Percentiles rank a stretch among this genome's conserved stretches.
Evolutionary conservation across 2,113 vertebrate genomes (phyloP).

Genomic region (Garra rufa): DNA sequence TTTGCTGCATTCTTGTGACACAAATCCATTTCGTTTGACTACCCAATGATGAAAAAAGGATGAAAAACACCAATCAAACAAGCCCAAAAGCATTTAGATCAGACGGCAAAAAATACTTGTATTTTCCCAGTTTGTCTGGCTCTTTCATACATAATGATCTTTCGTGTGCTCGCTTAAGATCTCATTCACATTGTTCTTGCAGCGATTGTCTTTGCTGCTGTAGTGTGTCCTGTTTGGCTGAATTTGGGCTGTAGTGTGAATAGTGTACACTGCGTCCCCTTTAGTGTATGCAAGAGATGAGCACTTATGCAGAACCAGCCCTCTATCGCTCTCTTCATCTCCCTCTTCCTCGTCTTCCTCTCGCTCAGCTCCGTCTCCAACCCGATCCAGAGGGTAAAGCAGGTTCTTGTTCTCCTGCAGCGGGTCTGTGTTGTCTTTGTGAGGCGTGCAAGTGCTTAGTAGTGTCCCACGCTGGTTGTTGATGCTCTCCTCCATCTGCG

Average conservation of each 20-base stretch:
- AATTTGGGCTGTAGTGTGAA: constrained; percentile 75
- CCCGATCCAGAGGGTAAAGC: constrained; percentile 82
- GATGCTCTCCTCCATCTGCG: constrained; percentile 80
- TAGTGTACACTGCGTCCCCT: constrained; percentile 72
- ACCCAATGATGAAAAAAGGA: background rate
- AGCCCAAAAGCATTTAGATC: background rate
- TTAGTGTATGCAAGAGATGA: constrained; percentile 77
- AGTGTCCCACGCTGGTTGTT: constrained; percentile 93
- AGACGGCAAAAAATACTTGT: constrained; percentile 42
- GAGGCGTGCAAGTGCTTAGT: constrained; percentile 79
- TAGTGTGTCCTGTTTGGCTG: constrained; percentile 81
- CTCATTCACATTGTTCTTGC: constrained; percentile 81
- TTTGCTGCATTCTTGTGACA: background rate
- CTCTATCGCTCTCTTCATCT: constrained; percentile 56
- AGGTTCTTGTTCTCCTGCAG: constrained; percentile 88
- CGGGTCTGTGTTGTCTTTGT: constrained; percentile 80
- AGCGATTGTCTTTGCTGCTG: constrained; percentile 92
- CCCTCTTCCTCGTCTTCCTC: constrained; percentile 82
- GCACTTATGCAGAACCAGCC: constrained; percentile 80
- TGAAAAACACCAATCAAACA: constrained; percentile 45
- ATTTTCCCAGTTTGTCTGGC: constrained; percentile 57
- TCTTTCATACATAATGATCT: constrained; percentile 76
- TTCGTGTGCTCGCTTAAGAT: constrained; percentile 75
- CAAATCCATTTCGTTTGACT: constrained; percentile 5
- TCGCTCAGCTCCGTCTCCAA: constrained; percentile 78